Evolutionary conservation across 2,113 vertebrate species (phyloP).

Genomic region (Tachuris rubrigastra): DNA sequence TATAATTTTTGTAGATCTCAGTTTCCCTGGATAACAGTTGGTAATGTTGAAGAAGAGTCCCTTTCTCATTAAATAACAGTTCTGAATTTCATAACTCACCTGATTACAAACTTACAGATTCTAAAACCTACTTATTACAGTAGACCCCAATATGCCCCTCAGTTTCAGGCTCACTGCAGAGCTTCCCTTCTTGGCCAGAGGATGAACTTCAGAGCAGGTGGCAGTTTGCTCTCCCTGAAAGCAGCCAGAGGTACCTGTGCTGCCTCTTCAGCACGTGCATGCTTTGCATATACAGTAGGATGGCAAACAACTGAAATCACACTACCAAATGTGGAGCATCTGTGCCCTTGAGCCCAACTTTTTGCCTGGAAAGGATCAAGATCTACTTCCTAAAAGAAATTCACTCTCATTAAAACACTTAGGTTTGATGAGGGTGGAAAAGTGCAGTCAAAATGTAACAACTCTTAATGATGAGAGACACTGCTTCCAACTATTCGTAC

Average conservation of each 20-base stretch:
- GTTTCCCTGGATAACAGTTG: not conserved
- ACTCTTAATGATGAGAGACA: not conserved
- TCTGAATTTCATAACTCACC: not conserved
- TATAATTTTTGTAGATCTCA: not conserved
- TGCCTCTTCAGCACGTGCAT: not conserved
- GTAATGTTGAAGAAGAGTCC: not conserved
- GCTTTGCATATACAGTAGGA: accelerated
- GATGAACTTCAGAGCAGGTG: not conserved
- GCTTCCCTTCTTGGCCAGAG: not conserved
- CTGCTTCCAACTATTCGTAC: not conserved
- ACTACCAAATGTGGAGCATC: not conserved
- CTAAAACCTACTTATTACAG: not conserved
- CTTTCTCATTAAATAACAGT: not conserved
- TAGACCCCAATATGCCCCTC: not conserved
- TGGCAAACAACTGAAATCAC: not conserved
- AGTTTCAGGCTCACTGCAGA: not conserved
- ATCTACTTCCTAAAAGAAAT: not conserved
- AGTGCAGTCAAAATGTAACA: not conserved
- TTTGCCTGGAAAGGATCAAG: not conserved
- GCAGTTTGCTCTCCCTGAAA: no score
- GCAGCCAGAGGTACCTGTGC: not conserved
- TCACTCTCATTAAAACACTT: not conserved
- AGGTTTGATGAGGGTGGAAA: not conserved
- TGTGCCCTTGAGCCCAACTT: not conserved
- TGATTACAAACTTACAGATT: not conserved